Conservation (phyloP, 23 tunicate genomes). For the Ascidia mentula region DNA sequence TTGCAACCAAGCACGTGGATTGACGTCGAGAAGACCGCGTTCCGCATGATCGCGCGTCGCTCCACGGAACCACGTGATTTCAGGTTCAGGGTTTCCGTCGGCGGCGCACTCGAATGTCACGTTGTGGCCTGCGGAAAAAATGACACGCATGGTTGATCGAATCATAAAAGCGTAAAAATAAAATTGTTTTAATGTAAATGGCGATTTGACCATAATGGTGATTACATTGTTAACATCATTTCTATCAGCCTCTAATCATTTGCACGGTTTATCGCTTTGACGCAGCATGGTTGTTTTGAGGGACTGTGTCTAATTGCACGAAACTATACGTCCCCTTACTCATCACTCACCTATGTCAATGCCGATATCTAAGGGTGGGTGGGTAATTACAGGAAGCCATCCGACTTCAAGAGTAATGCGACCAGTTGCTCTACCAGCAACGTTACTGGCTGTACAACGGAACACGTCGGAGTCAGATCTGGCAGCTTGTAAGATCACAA, state of each 20-base stretch:
- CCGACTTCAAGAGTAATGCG: conserved; percentile 54
- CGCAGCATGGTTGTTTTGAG: no score
- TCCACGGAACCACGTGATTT: conserved; percentile 55
- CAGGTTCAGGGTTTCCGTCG: conserved; percentile 77
- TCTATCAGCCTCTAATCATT: no score
- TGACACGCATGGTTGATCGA: background rate
- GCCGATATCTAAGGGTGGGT: conserved; percentile 65
- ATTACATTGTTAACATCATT: no score
- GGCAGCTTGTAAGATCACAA: conserved; percentile 42
- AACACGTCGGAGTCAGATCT: conserved; percentile 58
- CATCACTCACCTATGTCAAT: conserved; percentile 53
- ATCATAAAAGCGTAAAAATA: no score
- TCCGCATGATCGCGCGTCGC: background rate
- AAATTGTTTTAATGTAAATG: no score
- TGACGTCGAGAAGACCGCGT: background rate
- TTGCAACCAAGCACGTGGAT: background rate
- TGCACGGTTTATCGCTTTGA: no score
- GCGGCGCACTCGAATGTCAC: conserved; percentile 70
- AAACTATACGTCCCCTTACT: no score
- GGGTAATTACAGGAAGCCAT: conserved; percentile 37
- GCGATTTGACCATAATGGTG: no score
- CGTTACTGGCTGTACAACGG: conserved; percentile 56
- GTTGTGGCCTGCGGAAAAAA: conserved; percentile 31
- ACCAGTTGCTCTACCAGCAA: conserved; percentile 54
- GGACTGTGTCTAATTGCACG: no score